Base-by-base conservation (phyloP, 2,888 invertebrate genomes). In the Camponotus fellah region DNA sequence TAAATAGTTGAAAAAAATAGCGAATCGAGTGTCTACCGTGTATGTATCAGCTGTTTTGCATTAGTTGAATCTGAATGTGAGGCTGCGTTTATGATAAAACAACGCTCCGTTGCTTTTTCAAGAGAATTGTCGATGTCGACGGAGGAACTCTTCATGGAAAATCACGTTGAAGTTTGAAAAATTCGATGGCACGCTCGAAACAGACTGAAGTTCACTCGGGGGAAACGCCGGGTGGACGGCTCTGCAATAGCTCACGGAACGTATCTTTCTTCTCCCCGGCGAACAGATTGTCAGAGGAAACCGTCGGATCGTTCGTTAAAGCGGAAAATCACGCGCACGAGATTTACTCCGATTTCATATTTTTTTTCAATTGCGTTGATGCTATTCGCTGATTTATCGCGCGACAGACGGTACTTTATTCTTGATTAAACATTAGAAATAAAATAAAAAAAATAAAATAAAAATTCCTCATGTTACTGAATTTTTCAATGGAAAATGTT, bases 31-130 rank as follows among this genome's bases (percentile, higher is more conserved):
- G 84, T 46, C 43, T 46, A 43, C 10, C 43, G 10, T 87, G 87
- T 88, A 85, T 84, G 86, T 82, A 88, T 85, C 85, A 81, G 77
- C 76, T 85, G 76, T 86, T 91, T 87, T 85, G 77, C 85, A 87
- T 87, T 84, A 81, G 82, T 90, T 88, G 82, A 86, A 83, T 85
- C 86, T 85, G 82, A 86, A 86, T 83, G 86, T 83, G 80, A 79
- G 43, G 60, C 37, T 37, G 75, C 74, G 83, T 82, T 83, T 76
- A 65, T 71, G 66, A 62, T 49, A 65, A 82, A 56, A 60, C 53
- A 58, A 82, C 66, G 8, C n/a, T n/a, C 2, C 49, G 85, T 86
- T 66, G 83, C 82, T 85, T n/a, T 53, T 88, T 81, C 79, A 68
- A 64, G 60, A 72, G 82, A 86, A 85, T 66, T 72, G 84, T 69